These are phyloP conservation scores for Pampusana beccarii DNA, from an alignment of 2,113 vertebrate genomes.

Conservation along the genomic window DNA sequence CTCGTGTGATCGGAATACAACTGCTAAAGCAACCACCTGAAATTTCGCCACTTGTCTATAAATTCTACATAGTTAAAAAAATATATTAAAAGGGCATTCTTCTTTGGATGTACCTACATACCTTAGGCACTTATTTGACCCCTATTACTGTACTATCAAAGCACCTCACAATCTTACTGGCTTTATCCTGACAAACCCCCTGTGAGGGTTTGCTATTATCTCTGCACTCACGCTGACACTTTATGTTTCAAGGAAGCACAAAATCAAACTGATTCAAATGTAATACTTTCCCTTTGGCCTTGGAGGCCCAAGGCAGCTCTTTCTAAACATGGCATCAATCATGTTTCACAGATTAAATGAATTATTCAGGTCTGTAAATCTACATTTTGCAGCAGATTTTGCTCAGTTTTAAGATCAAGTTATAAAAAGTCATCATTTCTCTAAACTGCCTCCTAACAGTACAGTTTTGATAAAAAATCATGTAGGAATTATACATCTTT, in stretches of 20 bases:
- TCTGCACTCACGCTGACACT: slow-evolving; percentile 13
- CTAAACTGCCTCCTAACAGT: slow-evolving; percentile 10
- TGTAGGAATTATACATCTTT: not conserved
- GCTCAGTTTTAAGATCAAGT: slow-evolving; percentile 30
- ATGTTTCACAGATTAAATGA: slow-evolving; percentile 65
- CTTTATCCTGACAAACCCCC: not conserved
- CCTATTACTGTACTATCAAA: slow-evolving; percentile 40
- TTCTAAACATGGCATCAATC: slow-evolving; percentile 69
- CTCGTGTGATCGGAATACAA: not conserved
- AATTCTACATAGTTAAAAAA: not conserved
- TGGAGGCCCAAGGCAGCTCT: slow-evolving; percentile 57
- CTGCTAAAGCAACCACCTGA: not conserved
- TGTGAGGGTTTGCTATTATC: slow-evolving; percentile 30
- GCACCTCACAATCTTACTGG: not conserved
- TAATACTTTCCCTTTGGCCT: slow-evolving; percentile 65
- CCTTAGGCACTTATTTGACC: slow-evolving; percentile 6
- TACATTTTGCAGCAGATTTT: slow-evolving; percentile 54
- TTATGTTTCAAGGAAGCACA: slow-evolving; percentile 60
- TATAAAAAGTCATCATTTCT: slow-evolving; percentile 45
- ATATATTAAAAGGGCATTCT: not conserved
- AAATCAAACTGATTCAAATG: slow-evolving; percentile 64
- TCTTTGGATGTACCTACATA: not conserved
- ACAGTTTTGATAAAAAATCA: slow-evolving; percentile 11
- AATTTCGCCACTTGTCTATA: not conserved
- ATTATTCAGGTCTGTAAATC: slow-evolving; percentile 67